A percentile compares a stretch with the other conserved stretches of the same genome.
Conservation (phyloP, 2,113 vertebrate species). For the Trogon surrucura region DNA sequence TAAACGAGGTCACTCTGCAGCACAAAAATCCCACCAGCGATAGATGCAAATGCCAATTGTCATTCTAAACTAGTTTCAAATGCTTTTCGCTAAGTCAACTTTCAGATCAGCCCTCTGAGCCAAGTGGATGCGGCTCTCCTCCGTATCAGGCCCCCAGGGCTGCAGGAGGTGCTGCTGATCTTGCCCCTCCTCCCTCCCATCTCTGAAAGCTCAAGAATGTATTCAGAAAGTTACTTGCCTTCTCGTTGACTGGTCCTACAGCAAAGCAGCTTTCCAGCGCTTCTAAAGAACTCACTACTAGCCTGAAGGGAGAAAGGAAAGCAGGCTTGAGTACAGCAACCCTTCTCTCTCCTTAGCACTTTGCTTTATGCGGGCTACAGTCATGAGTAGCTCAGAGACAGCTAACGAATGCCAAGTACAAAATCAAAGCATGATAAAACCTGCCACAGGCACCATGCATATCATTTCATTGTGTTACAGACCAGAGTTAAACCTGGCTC, state of each 20-base stretch:
- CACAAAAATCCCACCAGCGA: neutral
- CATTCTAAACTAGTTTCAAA: conserved; percentile 53
- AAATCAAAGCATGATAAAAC: conserved; percentile 79
- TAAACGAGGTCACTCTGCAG: conserved; percentile 57
- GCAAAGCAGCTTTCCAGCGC: conserved; percentile 98
- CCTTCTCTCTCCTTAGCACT: conserved; percentile 60
- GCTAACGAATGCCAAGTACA: conserved; percentile 75
- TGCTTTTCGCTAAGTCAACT: conserved; percentile 57
- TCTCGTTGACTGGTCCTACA: conserved; percentile 91
- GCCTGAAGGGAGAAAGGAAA: conserved; percentile 83
- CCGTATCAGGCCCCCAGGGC: conserved; percentile 31
- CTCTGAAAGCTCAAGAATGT: conserved; percentile 60
- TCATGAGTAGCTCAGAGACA: conserved; percentile 70
- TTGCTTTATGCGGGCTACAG: conserved; percentile 62
- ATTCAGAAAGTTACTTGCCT: conserved; percentile 85
- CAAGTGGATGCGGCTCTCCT: conserved; percentile 34
- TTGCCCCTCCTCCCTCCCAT: conserved; percentile 25
- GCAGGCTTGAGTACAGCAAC: conserved; percentile 74
- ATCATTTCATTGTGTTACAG: conserved; percentile 70
- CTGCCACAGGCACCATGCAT: conserved; percentile 78
- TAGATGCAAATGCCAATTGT: conserved; percentile 47
- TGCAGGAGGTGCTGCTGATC: conserved; percentile 56
- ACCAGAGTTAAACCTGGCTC: conserved; percentile 78
- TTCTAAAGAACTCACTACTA: conserved; percentile 98
- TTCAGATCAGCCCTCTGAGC: conserved; percentile 24